Conservation (phyloP, 30 jellyfish, hydroid and myxozoan species). For the Nemopilema nomurai region DNA sequence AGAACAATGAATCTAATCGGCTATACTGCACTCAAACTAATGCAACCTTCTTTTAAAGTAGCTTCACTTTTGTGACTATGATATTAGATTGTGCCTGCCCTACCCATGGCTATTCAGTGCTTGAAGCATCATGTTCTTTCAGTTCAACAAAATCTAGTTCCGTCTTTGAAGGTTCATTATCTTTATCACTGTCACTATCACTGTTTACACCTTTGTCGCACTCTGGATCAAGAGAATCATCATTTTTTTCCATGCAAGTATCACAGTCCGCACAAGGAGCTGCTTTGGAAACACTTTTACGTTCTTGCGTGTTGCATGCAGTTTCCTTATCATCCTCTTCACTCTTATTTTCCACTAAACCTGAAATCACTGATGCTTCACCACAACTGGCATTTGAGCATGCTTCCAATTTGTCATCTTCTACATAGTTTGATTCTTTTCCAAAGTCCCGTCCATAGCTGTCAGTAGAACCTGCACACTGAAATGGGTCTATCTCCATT, state of each 20-base stretch:
- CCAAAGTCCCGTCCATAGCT: not conserved
- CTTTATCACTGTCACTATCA: not conserved
- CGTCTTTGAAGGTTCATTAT: not conserved
- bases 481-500: conserved; percentile 25
- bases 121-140: not conserved
- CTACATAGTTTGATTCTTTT: not conserved
- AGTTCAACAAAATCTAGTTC: not conserved
- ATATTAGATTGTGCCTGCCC: not conserved
- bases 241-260: not conserved
- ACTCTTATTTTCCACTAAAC: not conserved
- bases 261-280: too few species aligned
- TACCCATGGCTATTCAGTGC: not conserved
- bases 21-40: too few species aligned
- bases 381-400: not conserved
- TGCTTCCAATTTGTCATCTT: not conserved
- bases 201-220: too few species aligned
- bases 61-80: not conserved
- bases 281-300: not conserved
- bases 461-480: not conserved
- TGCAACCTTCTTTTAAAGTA: not conserved
- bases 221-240: too few species aligned
- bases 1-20: too few species aligned
- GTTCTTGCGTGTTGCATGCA: not conserved
- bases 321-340: not conserved
- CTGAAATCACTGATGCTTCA: not conserved